Conservation (phyloP, 2,797 vertebrate species). For the Coendou prehensilis region DNA sequence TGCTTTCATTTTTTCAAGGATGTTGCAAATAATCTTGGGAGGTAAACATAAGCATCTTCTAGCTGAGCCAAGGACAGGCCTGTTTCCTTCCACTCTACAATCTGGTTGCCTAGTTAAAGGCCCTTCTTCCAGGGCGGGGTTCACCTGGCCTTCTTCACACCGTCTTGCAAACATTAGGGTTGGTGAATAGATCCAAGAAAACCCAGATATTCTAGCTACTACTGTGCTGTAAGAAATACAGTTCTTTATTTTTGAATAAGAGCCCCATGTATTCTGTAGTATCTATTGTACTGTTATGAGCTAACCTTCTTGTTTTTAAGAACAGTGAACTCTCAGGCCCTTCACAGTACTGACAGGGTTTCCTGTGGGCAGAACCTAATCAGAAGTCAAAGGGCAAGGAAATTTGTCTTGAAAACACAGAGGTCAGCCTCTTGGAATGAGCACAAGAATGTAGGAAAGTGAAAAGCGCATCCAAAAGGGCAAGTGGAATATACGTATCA, state of each 20-base stretch:
- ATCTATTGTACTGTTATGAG: neutral
- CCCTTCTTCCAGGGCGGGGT: neutral
- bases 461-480: neutral
- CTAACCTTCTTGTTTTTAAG: neutral
- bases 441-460: neutral
- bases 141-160: neutral
- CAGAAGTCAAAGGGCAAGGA: neutral
- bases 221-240: neutral
- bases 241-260: neutral
- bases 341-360: neutral
- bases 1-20: neutral
- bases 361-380: neutral
- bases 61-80: neutral
- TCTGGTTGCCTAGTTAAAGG: neutral
- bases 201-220: neutral
- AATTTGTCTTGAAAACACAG: neutral
- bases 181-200: neutral
- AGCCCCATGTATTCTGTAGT: neutral
- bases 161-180: neutral
- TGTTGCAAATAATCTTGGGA: neutral
- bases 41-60: neutral
- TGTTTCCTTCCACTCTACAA: neutral
- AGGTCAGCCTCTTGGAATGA: neutral
- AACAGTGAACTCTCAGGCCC: neutral
- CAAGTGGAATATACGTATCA: neutral